Conservation (phyloP, 2,113 vertebrate species). For the Ptilorrhoa leucosticta region DNA sequence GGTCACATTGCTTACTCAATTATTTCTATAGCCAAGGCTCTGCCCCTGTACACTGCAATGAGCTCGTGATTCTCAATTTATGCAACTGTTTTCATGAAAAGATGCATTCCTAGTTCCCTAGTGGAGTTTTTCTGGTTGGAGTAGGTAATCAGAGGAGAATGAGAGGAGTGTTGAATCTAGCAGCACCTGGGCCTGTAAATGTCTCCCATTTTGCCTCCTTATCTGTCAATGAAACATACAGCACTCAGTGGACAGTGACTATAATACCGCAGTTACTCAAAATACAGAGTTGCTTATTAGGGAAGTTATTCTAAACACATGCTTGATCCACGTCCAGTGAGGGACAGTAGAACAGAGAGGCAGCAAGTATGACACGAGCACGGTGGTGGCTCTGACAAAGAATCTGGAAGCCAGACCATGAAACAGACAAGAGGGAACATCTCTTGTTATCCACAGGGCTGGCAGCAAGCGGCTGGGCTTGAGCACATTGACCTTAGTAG, state of each 20-base stretch:
- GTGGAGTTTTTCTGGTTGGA: background rate
- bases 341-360: background rate
- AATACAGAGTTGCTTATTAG: background rate
- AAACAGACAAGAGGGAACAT: background rate
- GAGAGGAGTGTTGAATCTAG: background rate
- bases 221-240: background rate
- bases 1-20: background rate
- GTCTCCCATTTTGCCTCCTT: background rate
- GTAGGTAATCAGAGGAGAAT: background rate
- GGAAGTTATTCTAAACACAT: background rate
- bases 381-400: background rate
- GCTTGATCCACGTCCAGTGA: background rate
- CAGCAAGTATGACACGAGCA: background rate
- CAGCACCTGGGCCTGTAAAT: background rate
- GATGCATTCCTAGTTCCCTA: background rate
- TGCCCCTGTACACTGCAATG: accelerated
- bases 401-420: background rate
- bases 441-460: background rate
- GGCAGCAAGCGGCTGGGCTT: accelerated
- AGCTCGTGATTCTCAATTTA: background rate
- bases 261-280: background rate
- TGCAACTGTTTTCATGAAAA: background rate
- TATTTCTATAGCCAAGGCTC: background rate
- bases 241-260: background rate
- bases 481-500: background rate